Evolutionary conservation across 2,888 invertebrate genomes (phyloP), one percentile per base, ranked within the genome.

Genomic region (Allophyes oxyacanthae): DNA sequence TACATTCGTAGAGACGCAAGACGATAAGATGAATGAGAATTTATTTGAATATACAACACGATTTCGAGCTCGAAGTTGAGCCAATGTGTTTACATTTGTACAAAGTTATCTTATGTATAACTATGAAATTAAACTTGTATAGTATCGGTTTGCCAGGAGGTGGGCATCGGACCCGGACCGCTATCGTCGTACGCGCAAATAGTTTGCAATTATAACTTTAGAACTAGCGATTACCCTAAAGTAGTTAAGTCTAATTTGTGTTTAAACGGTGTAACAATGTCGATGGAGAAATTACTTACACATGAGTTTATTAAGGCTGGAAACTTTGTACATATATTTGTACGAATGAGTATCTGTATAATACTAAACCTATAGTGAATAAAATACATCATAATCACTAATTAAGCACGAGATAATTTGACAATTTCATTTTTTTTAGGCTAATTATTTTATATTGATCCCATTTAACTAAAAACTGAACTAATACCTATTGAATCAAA

Each of bases 221-320:
- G 34, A 69, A 73, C 64, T 62, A 51, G 53, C 50, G 46, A 73
- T 73, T 62, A 73, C 37, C 48, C 57, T 48, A 61, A 67, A 67
- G 55, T 56, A 67, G 44, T 67, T 67, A 56, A 67, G 49, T 44
- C 53, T 69, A 73, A 69, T 69, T 69, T 69, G 64, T 73, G 70
- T 62, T 72, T 53, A 68, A 68, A 48, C 53, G 41, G 51, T 38
- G 26, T 69, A 38, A 61, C 69, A 56, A 50, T 63, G 56, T 50
- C 52, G 69, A 68, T 57, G 40, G 33, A 56, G 53, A 58, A 54
- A 59, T 72, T 49, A 53, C 34, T 58, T 46, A 68, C 30, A 52
- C 40, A 45, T 11, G 45, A 51, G 33, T 30, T 38, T 51, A 57
- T 45, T 40, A 49, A 8, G 49, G 42, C 37, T 48, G 20, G 8